These are phyloP conservation scores for Eulemur macaco DNA, from an alignment of 2,113 vertebrate species.

Conservation along the genomic window DNA sequence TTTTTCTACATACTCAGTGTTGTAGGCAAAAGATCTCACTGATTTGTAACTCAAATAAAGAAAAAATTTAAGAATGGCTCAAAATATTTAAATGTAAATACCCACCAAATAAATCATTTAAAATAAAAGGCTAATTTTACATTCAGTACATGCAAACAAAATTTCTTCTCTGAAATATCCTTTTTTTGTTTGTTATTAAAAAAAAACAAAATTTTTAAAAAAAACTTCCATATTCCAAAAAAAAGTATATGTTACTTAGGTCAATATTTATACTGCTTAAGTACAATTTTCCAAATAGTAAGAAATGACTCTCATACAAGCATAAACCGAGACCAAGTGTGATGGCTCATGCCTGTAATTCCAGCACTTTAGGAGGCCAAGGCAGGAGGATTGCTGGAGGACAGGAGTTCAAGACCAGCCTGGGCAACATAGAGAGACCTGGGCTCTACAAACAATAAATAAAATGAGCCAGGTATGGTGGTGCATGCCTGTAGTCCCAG, in stretches of 20 bases:
- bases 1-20: not conserved
- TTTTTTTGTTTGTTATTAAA: not conserved
- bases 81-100: constrained; percentile 9
- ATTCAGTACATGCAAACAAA: not conserved
- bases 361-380: no score
- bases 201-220: not conserved
- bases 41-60: not conserved
- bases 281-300: not conserved
- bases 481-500: no score
- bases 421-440: no score
- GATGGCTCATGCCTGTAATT: no score
- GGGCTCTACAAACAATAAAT: no score
- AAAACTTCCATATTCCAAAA: not conserved
- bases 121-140: not conserved
- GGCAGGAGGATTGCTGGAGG: no score
- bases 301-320: not conserved
- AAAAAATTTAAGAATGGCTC: not conserved
- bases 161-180: not conserved
- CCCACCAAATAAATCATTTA: not conserved
- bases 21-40: not conserved
- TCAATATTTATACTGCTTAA: not conserved
- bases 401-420: no score
- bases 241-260: not conserved
- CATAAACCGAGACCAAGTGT: no score
- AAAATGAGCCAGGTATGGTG: no score